These are phyloP conservation scores for Parasteatoda lunata DNA, from an alignment of 2,888 invertebrate genomes.

Conservation along the genomic window DNA sequence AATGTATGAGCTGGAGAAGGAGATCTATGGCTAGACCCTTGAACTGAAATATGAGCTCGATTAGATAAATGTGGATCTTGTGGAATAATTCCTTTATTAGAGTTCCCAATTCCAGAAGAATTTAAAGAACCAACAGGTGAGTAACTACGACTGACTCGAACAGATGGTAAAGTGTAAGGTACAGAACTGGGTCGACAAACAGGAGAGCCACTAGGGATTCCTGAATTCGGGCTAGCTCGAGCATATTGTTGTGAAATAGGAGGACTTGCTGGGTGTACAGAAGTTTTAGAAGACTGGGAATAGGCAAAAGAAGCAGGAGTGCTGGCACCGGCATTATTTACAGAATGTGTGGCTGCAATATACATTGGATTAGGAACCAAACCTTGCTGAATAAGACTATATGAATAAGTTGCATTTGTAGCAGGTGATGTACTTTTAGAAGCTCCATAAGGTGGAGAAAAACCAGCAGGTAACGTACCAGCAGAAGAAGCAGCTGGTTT, in stretches of 20 bases:
- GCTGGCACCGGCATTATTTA: constrained; percentile 42
- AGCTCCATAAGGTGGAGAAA: constrained; percentile 53
- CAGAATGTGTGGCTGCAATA: constrained; percentile 58
- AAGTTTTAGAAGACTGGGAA: constrained; percentile 58
- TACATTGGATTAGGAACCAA: constrained; percentile 75
- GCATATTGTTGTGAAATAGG: constrained; percentile 59
- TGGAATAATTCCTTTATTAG: constrained; percentile 22
- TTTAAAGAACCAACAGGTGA: constrained; percentile 46
- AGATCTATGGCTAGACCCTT: constrained; percentile 60
- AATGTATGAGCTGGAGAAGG: constrained; percentile 65
- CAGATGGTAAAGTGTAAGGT: constrained; percentile 50
- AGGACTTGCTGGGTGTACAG: constrained; percentile 31
- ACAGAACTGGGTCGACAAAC: constrained; percentile 68
- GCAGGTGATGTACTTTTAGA: constrained; percentile 61
- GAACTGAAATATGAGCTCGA: constrained; percentile 47
- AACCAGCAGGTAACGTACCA: constrained; percentile 69
- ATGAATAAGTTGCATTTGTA: constrained; percentile 68
- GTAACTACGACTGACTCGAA: constrained; percentile 51
- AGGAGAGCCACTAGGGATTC: constrained; percentile 69
- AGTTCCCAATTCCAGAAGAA: constrained; percentile 26
- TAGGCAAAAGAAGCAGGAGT: constrained; percentile 51
- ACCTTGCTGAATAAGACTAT: constrained; percentile 74
- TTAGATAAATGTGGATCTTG: constrained; percentile 51
- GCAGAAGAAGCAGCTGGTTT: constrained; percentile 70
- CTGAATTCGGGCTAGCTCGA: constrained; percentile 65